Percentiles rank a stretch among this genome's conserved stretches.
Conservation (phyloP, 2,797 vertebrate species). For the Sebastes taczanowskii region DNA sequence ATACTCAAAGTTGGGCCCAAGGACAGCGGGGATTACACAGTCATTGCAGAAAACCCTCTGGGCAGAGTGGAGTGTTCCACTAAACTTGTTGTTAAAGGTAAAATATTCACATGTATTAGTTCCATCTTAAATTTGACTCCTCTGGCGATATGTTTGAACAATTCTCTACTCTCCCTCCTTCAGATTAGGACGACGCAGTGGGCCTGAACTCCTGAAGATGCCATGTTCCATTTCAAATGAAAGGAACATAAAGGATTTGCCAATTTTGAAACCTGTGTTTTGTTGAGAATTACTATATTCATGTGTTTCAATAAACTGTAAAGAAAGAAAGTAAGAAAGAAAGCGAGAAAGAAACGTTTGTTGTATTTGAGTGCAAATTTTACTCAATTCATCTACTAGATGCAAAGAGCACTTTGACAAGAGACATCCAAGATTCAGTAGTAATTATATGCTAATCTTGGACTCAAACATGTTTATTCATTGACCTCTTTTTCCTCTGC, state of each 20-base stretch:
- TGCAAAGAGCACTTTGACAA: constrained; percentile 1
- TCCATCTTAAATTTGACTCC: not conserved
- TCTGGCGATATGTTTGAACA: not conserved
- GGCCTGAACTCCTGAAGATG: not conserved
- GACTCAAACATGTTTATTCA: not conserved
- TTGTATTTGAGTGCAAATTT: not conserved
- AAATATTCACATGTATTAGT: not conserved
- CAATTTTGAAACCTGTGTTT: not conserved
- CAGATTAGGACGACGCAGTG: constrained; percentile 48
- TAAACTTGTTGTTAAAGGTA: constrained; percentile 86
- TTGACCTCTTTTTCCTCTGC: constrained; percentile 1
- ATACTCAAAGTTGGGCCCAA: constrained; percentile 81
- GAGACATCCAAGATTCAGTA: not conserved
- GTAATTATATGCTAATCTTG: not conserved
- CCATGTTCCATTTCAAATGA: not conserved
- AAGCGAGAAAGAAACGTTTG: not conserved
- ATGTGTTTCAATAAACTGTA: constrained; percentile 1
- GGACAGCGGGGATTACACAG: constrained; percentile 86
- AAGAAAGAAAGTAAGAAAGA: not conserved
- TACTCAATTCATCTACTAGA: not conserved
- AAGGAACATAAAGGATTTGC: constrained; percentile 2
- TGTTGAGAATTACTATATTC: not conserved
- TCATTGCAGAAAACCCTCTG: constrained; percentile 82
- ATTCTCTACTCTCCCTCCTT: not conserved
- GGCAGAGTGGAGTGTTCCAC: constrained; percentile 83